phyloP scores from a whole-genome alignment of 2,113 vertebrate species.

The Lophochroa leadbeateri region DNA sequence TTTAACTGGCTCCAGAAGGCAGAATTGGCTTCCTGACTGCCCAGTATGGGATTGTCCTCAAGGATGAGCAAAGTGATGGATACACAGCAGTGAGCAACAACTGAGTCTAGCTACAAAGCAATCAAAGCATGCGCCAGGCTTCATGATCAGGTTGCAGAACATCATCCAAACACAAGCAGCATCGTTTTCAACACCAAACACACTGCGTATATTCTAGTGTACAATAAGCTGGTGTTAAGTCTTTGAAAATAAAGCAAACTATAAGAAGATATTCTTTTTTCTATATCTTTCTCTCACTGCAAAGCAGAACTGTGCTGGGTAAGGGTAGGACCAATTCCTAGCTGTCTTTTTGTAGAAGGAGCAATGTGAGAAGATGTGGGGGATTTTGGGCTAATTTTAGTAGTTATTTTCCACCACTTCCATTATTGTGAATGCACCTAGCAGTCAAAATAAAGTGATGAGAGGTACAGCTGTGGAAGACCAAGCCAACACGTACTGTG shows the following conservation, averaged over 20 bases:
- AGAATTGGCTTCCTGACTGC: neutral
- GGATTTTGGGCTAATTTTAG: neutral
- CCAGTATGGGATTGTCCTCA: fast-evolving
- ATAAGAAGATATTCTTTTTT: neutral
- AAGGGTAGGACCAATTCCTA: neutral
- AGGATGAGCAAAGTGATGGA: neutral
- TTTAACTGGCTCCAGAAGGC: neutral
- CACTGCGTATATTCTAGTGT: fast-evolving
- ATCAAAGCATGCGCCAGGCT: fast-evolving
- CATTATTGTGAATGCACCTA: neutral
- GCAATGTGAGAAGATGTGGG: neutral
- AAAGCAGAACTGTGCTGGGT: neutral
- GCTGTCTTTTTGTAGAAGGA: neutral
- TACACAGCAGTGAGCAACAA: neutral
- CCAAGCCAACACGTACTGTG: fast-evolving
- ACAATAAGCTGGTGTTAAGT: neutral
- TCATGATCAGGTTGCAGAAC: fast-evolving
- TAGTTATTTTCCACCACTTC: neutral
- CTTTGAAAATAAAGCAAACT: neutral
- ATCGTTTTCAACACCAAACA: neutral
- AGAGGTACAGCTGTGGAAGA: neutral
- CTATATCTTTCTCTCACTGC: neutral
- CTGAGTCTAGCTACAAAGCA: neutral
- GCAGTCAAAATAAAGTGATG: neutral
- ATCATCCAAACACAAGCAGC: neutral